Percentiles rank a stretch among this genome's conserved stretches.
phyloP scores from a whole-genome alignment of 2,797 vertebrate genomes.

The Aplochiton taeniatus region DNA sequence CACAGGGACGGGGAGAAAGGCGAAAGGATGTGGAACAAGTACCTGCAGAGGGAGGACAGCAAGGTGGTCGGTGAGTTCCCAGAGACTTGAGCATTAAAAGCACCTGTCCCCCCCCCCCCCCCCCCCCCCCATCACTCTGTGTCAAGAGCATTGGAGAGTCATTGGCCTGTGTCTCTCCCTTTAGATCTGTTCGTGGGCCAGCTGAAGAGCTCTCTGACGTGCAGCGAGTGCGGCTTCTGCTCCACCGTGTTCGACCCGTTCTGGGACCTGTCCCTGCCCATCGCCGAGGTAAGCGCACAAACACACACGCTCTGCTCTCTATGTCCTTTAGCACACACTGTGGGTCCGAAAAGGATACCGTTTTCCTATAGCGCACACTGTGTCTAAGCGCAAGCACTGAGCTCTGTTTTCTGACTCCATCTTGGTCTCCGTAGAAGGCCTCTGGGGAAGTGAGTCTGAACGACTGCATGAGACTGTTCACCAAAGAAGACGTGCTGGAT shows the following conservation, averaged over 20 bases:
- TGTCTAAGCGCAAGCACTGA: neutral
- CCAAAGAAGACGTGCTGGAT: constrained; percentile 92
- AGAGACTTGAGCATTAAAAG: neutral
- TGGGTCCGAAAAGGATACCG: too few relatives aligned
- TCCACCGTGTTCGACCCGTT: constrained; percentile 96
- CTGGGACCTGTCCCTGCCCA: constrained; percentile 95
- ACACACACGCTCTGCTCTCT: constrained; percentile 36
- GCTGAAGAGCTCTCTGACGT: constrained; percentile 93
- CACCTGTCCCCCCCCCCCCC: too few relatives aligned
- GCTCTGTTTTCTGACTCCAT: constrained; percentile 7
- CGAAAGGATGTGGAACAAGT: constrained; percentile 91
- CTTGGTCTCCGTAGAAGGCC: constrained; percentile 70
- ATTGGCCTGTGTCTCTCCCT: constrained; percentile 5
- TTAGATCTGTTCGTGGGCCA: constrained; percentile 96
- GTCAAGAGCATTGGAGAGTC: too few relatives aligned
- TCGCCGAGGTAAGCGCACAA: constrained; percentile 80
- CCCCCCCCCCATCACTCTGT: too few relatives aligned
- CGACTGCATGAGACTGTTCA: constrained; percentile 92
- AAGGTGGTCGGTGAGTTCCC: constrained; percentile 87
- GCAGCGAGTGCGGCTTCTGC: constrained; percentile 88
- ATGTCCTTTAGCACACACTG: too few relatives aligned
- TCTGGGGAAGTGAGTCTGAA: constrained; percentile 86
- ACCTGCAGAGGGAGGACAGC: constrained; percentile 92
- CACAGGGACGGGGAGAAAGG: constrained; percentile 90
- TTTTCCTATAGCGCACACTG: neutral